A percentile compares a stretch with the other conserved stretches of the same genome.
These are phyloP conservation scores for Paramisgurnus dabryanus DNA, from an alignment of 2,113 vertebrate genomes.

Conservation along the genomic window DNA sequence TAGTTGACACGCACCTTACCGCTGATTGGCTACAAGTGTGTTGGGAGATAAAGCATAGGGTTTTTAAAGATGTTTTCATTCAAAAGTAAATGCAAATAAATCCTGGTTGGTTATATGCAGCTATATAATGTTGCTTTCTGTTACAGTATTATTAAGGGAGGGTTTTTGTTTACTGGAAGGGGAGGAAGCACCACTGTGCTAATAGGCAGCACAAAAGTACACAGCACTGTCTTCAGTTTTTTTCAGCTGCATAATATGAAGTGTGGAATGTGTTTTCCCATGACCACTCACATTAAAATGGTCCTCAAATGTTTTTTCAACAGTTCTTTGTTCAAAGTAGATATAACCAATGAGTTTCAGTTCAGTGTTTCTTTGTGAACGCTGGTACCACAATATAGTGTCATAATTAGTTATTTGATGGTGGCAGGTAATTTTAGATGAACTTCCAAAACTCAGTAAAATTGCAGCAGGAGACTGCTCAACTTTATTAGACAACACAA, in stretches of 20 bases:
- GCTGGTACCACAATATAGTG: conserved; percentile 47
- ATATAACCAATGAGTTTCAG: conserved; percentile 53
- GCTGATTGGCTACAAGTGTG: too few species aligned
- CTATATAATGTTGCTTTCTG: not conserved
- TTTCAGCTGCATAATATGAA: conserved; percentile 25
- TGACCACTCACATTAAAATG: conserved; percentile 53
- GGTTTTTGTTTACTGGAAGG: conserved; percentile 4
- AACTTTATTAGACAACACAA: conserved; percentile 19
- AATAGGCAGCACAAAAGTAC: conserved; percentile 51
- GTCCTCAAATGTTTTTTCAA: conserved; percentile 30
- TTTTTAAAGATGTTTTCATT: too few species aligned
- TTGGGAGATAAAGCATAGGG: too few species aligned
- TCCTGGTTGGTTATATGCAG: not conserved
- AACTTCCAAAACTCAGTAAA: conserved; percentile 6
- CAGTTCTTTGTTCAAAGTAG: not conserved
- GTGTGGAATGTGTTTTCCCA: not conserved
- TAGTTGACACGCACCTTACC: too few species aligned
- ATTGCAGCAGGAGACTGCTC: conserved; percentile 42
- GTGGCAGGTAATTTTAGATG: conserved; percentile 30
- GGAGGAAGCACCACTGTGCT: conserved; percentile 28
- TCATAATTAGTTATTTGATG: conserved; percentile 32
- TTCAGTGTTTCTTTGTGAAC: not conserved
- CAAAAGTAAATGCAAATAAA: too few species aligned
- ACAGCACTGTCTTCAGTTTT: conserved; percentile 14
- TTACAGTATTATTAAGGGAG: not conserved